Base-by-base conservation (phyloP, 2,113 vertebrate species). In the Amblyopsis rosae region DNA sequence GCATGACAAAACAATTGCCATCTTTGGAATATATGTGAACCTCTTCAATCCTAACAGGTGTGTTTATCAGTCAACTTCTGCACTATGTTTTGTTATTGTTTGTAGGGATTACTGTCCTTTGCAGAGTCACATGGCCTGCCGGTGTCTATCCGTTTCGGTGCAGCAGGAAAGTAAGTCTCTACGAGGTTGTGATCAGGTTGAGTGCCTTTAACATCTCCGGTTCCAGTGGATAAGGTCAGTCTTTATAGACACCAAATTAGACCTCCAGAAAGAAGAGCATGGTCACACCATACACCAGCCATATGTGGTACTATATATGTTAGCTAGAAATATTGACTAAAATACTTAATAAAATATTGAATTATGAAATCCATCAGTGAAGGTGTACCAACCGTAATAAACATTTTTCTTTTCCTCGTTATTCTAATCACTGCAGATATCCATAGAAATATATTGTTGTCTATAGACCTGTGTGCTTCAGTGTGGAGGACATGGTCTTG, bases 41-140 rank as follows among this genome's bases (percentile, higher is more conserved):
- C 35, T 41, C 35, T 7, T 6, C 35, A 41, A 6, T 41, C 26
- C 3, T 26, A 26, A 2, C 7, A 41, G 35, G 35, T 41, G 26
- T 26, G 26, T 26, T 33, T 46, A 12, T 9, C 33, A 33, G 3
- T 62, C 4, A 35, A 26, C 17, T 64, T 15, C 9, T 73, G 47
- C 26, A 56, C 17, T 69, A 13, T 59, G 59, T 12, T 61, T 45
- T 41, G 49, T 65, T 77, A 19, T 48, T 76, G 62, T 71, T 75
- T 87, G 26, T 84, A 98, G 96, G 96, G 96, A 3, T 90, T 98
- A 0, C 83, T 98, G 65, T 80, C 67, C 3, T 96, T 98, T 69
- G 95, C 96, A 15, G 96, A 97, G 70, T 92, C 91, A 12, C 77
- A 86, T 71, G 84, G 75, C 6, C 81, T 90, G 76, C 91, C 93